Evolutionary conservation across 2,797 vertebrate genomes (phyloP), one percentile per base, ranked within the genome.

Genomic region (Okamejei kenojei): DNA sequence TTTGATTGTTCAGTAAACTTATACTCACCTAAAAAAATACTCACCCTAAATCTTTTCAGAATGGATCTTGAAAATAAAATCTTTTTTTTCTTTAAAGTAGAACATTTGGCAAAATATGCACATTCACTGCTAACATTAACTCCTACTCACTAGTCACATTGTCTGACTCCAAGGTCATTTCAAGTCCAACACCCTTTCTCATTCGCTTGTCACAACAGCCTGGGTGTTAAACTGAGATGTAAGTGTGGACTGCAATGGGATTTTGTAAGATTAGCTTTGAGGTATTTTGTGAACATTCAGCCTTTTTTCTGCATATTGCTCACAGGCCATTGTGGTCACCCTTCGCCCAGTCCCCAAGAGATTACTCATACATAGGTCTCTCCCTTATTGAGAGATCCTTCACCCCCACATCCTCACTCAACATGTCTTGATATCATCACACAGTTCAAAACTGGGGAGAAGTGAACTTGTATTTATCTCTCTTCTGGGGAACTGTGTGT

Each of bases 131-230:
- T 74, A 58, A 76, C 13, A n/a, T 45, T 26, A 45, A 74, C 35
- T 54, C 68, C 38, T 76, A 29, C 71, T 92, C 38, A n/a, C 76
- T 6, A 76, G 15, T 23, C 38, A 1, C 90, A 92, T 76, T 74
- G 90, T 74, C 38, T 91, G 65, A 74, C 45, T 54, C 38, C 73
- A 73, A 92, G 71, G 38, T 74, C 38, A 76, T 74, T 92, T 73
- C 23, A 76, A 29, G 90, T 76, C 90, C 90, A 92, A 92, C 71
- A 54, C 90, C 17, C 38, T 76, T 92, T 38, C 68, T 76, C 73
- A 29, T 76, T 91, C 23, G 68, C 88, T 11, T 38, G 38, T 91
- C 88, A 91, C 88, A 91, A 90, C 73, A 71, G 68, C n/a, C 8
- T 91, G 7, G 45, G 26, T 6, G 45, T 38, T 29, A 74, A 74